Conservation (phyloP, 2,797 vertebrate species). For the Mus spretus region DNA sequence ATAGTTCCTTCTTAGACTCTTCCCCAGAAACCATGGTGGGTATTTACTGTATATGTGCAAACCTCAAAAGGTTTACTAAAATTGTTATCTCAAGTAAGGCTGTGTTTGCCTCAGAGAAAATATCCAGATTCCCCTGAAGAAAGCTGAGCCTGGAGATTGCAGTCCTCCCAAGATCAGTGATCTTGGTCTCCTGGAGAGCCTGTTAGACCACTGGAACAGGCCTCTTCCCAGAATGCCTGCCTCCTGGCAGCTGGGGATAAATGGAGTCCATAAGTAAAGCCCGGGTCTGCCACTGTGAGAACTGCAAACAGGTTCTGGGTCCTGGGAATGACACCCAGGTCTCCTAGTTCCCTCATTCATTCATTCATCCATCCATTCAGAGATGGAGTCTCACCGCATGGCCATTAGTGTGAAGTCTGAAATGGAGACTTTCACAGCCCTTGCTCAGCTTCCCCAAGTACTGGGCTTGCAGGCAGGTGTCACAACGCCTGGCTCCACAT, state of each 20-base stretch:
- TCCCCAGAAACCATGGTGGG: neutral
- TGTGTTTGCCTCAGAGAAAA: neutral
- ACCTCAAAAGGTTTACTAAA: neutral
- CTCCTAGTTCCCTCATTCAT: no score
- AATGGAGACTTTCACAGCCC: neutral
- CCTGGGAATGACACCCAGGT: neutral
- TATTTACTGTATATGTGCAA: neutral
- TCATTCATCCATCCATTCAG: neutral
- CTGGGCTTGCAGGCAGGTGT: neutral
- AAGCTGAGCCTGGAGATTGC: neutral
- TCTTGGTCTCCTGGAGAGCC: neutral
- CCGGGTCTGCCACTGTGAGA: neutral
- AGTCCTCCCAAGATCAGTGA: neutral
- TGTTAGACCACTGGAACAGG: neutral
- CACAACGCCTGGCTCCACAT: neutral
- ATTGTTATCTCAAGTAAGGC: constrained; percentile 4
- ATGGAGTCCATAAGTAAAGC: neutral
- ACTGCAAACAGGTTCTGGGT: neutral
- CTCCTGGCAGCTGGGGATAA: neutral
- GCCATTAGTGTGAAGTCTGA: neutral
- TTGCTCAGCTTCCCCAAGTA: neutral
- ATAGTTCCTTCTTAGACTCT: neutral
- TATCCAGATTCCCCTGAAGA: neutral
- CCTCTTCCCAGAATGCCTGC: neutral
- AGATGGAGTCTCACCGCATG: neutral